phyloP scores from a whole-genome alignment of 1,140 invertebrate genomes.

The Drosophila triauraria region DNA sequence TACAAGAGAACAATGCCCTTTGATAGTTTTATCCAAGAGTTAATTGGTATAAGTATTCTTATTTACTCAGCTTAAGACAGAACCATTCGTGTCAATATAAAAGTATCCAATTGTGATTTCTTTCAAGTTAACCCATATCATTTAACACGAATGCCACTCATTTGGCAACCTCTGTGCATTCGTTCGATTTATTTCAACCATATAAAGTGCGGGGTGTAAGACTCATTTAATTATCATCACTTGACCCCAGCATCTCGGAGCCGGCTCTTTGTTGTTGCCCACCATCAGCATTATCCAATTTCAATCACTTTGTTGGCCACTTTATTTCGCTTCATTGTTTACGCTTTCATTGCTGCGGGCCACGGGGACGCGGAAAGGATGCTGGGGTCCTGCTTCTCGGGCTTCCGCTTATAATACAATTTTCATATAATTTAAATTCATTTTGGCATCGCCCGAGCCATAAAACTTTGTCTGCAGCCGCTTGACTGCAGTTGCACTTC shows the following conservation, averaged over 20 bases:
- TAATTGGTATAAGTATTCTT: too few relatives aligned
- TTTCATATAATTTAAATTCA: conserved; percentile 79
- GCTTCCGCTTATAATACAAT: conserved; percentile 64
- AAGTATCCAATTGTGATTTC: not conserved
- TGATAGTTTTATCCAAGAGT: not conserved
- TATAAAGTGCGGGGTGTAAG: conserved; percentile 2
- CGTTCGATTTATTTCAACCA: not conserved
- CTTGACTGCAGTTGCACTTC: conserved; percentile 42
- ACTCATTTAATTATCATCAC: conserved; percentile 31
- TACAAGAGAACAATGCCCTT: not conserved
- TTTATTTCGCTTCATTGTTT: conserved; percentile 71
- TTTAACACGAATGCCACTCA: conserved; percentile 6
- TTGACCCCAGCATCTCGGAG: conserved; percentile 13
- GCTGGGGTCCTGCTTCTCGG: not conserved
- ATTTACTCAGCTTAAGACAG: not conserved
- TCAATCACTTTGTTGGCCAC: conserved; percentile 73
- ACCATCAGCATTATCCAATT: conserved; percentile 69
- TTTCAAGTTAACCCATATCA: conserved; percentile 11
- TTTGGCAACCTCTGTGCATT: not conserved
- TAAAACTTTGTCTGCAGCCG: conserved; percentile 69
- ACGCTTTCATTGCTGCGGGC: conserved; percentile 49
- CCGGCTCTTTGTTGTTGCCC: conserved; percentile 31
- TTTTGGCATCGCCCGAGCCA: conserved; percentile 62
- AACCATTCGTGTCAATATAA: not conserved
- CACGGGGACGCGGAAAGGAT: conserved; percentile 17